Conservation (phyloP, 1,140 invertebrate species). For the Zaprionus gabonicus region DNA sequence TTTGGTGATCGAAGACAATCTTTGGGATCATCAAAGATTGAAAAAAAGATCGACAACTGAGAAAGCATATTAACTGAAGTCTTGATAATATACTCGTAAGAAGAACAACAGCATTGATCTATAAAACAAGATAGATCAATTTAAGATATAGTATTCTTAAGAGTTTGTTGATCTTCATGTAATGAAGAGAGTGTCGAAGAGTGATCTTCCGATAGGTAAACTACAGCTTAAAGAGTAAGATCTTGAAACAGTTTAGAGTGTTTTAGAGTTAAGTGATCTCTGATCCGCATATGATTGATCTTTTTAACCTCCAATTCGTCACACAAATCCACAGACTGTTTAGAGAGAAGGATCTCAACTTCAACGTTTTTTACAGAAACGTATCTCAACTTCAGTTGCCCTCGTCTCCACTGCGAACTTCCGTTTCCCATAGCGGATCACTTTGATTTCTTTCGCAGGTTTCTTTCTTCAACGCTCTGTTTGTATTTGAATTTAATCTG, state of each 20-base stretch:
- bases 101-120: no score
- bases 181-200: no score
- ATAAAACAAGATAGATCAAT: no score
- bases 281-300: not conserved
- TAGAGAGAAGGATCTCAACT: not conserved
- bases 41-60: not conserved
- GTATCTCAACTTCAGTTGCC: not conserved
- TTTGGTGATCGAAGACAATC: not conserved
- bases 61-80: not conserved
- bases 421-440: constrained; percentile 41
- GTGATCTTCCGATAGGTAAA: no score
- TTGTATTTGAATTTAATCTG: constrained; percentile 8
- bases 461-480: not conserved
- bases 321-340: not conserved
- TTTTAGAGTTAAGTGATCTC: not conserved
- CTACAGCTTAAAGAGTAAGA: no score
- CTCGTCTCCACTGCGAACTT: constrained; percentile 14
- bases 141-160: not conserved
- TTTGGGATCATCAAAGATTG: no score
- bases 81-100: not conserved
- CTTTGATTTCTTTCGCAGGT: constrained; percentile 3
- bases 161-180: not conserved
- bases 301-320: not conserved
- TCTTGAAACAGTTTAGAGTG: no score
- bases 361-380: not conserved